phyloP scores from a whole-genome alignment of 2,888 invertebrate species.

The Tinea trinotella region DNA sequence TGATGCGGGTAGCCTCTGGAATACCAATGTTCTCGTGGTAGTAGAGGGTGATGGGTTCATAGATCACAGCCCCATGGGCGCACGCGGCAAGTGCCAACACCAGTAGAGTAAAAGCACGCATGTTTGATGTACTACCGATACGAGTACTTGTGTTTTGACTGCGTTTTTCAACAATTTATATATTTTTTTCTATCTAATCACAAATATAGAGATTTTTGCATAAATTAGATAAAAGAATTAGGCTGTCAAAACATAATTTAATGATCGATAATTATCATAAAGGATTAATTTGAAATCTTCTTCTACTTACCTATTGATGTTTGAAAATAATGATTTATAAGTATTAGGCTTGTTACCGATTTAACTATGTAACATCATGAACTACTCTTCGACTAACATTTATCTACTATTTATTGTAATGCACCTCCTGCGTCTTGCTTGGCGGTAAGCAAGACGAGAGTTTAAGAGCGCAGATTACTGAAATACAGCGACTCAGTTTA shows the following conservation, averaged over 20 bases:
- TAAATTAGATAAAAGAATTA: too few relatives aligned
- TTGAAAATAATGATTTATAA: background rate
- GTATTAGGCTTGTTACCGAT: background rate
- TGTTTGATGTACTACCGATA: background rate
- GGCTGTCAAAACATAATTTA: background rate
- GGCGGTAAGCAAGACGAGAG: too few relatives aligned
- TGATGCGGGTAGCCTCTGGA: slow-evolving; percentile 21
- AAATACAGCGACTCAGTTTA: too few relatives aligned
- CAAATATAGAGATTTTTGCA: background rate
- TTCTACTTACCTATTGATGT: background rate
- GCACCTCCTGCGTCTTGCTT: too few relatives aligned
- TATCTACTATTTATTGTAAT: too few relatives aligned
- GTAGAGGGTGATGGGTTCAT: slow-evolving; percentile 23
- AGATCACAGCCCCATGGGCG: slow-evolving; percentile 14
- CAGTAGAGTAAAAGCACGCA: slow-evolving; percentile 6
- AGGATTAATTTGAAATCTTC: background rate
- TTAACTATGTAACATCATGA: too few relatives aligned
- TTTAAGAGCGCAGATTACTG: too few relatives aligned
- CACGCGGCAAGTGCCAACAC: slow-evolving; percentile 20
- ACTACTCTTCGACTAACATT: too few relatives aligned
- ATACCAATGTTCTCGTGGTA: slow-evolving; percentile 37
- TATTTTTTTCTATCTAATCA: background rate
- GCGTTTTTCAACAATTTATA: background rate
- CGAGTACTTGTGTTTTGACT: background rate
- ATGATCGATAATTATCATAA: background rate